These are phyloP conservation scores for Hirundo rustica DNA, from an alignment of 2,797 vertebrate species.

Conservation along the genomic window DNA sequence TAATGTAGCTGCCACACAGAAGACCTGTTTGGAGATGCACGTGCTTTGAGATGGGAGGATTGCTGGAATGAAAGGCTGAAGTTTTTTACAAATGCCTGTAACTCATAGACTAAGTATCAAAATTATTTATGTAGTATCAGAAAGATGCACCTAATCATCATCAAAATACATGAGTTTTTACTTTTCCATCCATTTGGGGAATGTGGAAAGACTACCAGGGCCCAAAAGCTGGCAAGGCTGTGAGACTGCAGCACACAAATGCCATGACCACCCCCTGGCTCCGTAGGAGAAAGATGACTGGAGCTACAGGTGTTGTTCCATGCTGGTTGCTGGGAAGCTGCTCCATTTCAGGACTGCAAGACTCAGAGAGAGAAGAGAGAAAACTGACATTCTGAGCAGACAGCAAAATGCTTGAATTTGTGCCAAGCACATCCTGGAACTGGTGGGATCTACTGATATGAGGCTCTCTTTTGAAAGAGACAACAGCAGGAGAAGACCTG, in stretches of 20 bases:
- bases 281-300: not conserved
- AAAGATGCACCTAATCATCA: not conserved
- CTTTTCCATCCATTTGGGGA: not conserved
- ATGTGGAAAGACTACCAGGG: not conserved
- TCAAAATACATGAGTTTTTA: not conserved
- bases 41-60: not conserved
- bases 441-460: not conserved
- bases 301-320: not conserved
- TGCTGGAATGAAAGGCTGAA: not conserved
- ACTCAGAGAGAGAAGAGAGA: not conserved
- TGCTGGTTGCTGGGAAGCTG: not conserved
- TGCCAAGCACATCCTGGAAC: not conserved
- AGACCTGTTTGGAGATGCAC: not conserved
- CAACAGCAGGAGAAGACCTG: not conserved
- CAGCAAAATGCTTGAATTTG: not conserved
- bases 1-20: not conserved
- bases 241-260: not conserved
- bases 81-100: not conserved
- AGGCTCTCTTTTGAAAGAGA: not conserved
- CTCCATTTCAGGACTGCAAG: not conserved
- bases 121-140: not conserved
- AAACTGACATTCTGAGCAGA: not conserved
- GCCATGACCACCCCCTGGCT: not conserved
- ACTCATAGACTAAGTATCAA: not conserved
- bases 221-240: not conserved